Evolutionary conservation across 2,797 vertebrate species (phyloP).

Genomic region (Manis crassicaudata): DNA sequence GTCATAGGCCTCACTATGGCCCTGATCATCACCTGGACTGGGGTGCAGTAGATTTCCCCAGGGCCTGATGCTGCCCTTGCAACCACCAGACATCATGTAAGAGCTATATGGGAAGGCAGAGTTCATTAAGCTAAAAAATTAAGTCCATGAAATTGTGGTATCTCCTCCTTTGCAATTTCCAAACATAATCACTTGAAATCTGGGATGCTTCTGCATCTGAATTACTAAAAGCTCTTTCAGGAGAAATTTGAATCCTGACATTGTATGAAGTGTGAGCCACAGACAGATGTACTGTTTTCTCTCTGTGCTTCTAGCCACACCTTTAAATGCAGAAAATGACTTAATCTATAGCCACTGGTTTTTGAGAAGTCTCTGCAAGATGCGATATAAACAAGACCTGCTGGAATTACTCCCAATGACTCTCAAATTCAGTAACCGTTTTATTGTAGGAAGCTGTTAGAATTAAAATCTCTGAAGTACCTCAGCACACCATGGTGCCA

Average conservation of each 20-base stretch:
- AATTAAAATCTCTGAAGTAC: constrained; percentile 70
- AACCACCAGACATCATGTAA: background rate
- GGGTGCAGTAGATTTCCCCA: background rate
- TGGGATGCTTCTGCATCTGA: background rate
- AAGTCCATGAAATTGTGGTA: background rate
- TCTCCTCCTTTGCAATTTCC: background rate
- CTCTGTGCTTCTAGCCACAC: background rate
- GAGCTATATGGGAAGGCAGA: rapidly evolving
- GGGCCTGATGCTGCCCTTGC: too few relatives aligned
- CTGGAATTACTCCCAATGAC: background rate
- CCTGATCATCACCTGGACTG: too few relatives aligned
- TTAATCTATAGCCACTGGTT: background rate
- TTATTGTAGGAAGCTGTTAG: constrained; percentile 62
- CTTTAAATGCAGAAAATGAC: background rate
- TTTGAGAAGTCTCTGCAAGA: background rate
- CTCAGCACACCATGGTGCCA: background rate
- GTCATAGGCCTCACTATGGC: background rate
- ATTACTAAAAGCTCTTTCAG: background rate
- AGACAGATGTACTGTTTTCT: background rate
- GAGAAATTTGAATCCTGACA: background rate
- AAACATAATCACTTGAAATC: background rate
- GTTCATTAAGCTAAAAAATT: background rate
- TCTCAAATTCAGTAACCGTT: constrained; percentile 54
- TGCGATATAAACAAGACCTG: constrained; percentile 13
- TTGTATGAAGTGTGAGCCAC: background rate